Evolutionary conservation across 1,140 invertebrate genomes (phyloP).

Genomic region (Druon quercuslanigerum): DNA sequence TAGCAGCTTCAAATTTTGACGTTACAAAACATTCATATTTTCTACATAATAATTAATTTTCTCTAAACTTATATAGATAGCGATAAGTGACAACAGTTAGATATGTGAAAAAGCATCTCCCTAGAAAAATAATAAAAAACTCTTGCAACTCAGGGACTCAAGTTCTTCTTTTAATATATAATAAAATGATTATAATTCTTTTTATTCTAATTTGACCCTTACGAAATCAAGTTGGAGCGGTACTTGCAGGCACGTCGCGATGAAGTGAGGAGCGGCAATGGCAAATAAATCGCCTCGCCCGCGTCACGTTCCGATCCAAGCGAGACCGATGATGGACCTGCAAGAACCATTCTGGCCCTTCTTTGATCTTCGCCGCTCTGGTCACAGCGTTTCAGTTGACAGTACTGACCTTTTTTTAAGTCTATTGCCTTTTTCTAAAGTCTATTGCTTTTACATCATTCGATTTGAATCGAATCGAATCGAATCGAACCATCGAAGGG

Average conservation of each 20-base stretch:
- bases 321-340: conserved; percentile 58
- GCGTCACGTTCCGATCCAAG: conserved; percentile 70
- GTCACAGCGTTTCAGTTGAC: conserved; percentile 52
- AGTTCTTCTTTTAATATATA: neutral
- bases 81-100: too few species aligned
- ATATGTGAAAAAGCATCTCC: too few species aligned
- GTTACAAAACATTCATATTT: too few species aligned
- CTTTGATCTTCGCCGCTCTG: conserved; percentile 57
- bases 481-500: conserved; percentile 42
- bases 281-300: conserved; percentile 75
- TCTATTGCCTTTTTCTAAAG: conserved; percentile 37
- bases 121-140: too few species aligned
- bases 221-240: conserved; percentile 43
- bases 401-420: conserved; percentile 5
- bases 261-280: conserved; percentile 74
- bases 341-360: conserved; percentile 45
- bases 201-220: conserved; percentile 40
- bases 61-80: too few species aligned
- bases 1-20: too few species aligned
- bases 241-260: conserved; percentile 67
- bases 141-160: too few species aligned
- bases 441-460: conserved; percentile 46
- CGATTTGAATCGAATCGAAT: conserved; percentile 56
- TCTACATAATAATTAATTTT: too few species aligned
- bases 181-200: conserved; percentile 8